Evolutionary conservation across 1,140 invertebrate genomes (phyloP).

Genomic region (Manduca sexta): DNA sequence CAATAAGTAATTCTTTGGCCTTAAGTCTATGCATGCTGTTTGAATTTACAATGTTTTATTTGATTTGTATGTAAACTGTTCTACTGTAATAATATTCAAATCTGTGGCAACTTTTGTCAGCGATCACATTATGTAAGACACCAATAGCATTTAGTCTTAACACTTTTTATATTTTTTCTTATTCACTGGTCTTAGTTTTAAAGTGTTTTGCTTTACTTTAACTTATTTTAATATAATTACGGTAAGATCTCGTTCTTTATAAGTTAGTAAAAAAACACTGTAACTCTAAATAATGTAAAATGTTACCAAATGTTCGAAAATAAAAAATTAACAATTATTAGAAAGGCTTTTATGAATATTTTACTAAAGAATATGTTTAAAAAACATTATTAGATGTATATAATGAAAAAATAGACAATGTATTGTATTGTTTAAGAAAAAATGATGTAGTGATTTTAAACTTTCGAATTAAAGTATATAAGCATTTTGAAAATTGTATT

Average conservation of each 20-base stretch:
- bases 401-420: conserved; percentile 40
- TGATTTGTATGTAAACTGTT: too few relatives aligned
- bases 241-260: neutral
- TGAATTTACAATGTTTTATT: too few relatives aligned
- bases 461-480: conserved; percentile 44
- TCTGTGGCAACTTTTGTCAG: neutral
- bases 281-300: neutral
- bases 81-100: too few relatives aligned
- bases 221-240: neutral
- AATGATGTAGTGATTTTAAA: conserved; percentile 55
- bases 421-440: conserved; percentile 42
- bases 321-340: conserved; percentile 13
- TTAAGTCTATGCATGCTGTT: too few relatives aligned
- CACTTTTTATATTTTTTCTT: neutral
- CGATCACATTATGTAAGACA: neutral
- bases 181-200: too few relatives aligned
- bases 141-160: neutral
- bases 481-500: conserved; percentile 32
- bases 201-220: neutral
- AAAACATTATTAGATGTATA: conserved; percentile 54
- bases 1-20: too few relatives aligned
- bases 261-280: neutral
- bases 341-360: conserved; percentile 23
- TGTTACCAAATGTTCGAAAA: conserved; percentile 3
- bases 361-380: conserved; percentile 43